A percentile compares a stretch with the other conserved stretches of the same genome.
Conservation (phyloP, 2,113 vertebrate genomes). For the Antechinus stuartii region DNA sequence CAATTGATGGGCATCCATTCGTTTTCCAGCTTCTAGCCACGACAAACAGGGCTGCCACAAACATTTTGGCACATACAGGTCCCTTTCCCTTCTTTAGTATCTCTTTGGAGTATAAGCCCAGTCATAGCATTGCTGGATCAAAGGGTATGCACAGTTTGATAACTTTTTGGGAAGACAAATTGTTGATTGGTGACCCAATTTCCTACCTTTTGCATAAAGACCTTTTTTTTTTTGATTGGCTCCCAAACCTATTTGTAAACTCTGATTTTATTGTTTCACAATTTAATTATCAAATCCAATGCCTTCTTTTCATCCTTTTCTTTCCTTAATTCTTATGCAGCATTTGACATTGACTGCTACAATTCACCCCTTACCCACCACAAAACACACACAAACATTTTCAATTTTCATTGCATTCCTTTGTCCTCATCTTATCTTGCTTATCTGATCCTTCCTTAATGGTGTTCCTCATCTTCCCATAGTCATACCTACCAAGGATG, state of each 20-base stretch:
- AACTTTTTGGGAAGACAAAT: not conserved
- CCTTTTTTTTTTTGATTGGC: not conserved
- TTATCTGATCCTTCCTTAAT: not conserved
- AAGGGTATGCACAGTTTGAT: no score
- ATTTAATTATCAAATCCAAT: not conserved
- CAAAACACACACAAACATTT: not conserved
- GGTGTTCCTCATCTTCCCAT: not conserved
- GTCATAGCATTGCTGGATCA: no score
- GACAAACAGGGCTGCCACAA: no score
- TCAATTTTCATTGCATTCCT: not conserved
- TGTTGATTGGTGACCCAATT: not conserved
- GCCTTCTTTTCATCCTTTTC: not conserved
- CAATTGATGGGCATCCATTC: no score
- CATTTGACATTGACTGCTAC: not conserved
- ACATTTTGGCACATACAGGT: no score
- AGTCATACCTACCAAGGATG: not conserved
- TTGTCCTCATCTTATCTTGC: not conserved
- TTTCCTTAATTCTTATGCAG: not conserved
- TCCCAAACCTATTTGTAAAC: not conserved
- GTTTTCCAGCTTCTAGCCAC: no score
- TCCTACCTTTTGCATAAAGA: not conserved
- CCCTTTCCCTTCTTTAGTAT: no score
- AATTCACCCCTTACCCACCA: not conserved
- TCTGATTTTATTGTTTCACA: not conserved
- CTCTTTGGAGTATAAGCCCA: no score